Conservation (phyloP, 2,888 invertebrate species). For the Ernsta delagoae region DNA sequence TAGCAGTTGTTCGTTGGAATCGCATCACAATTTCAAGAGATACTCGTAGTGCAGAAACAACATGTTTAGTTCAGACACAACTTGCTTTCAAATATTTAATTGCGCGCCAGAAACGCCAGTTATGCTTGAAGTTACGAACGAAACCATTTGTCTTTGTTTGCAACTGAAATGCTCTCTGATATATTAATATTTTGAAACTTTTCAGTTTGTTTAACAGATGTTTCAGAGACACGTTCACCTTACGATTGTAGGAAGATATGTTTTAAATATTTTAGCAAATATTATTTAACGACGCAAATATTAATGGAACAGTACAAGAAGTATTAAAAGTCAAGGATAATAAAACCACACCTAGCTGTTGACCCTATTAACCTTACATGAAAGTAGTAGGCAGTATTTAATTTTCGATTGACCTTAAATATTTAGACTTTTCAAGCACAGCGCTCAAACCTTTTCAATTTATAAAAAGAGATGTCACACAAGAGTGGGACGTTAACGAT, state of each 20-base stretch:
- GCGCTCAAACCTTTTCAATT: too few relatives aligned
- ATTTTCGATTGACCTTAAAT: too few relatives aligned
- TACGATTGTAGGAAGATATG: not conserved
- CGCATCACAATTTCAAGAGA: not conserved
- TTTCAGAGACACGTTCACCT: not conserved
- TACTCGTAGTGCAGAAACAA: conserved; percentile 28
- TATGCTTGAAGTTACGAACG: conserved; percentile 15
- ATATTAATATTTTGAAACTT: conserved; percentile 32
- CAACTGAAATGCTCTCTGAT: conserved; percentile 23
- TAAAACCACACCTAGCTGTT: too few relatives aligned
- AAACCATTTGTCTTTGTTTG: conserved; percentile 31
- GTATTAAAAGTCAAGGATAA: too few relatives aligned
- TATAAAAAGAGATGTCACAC: too few relatives aligned
- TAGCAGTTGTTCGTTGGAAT: not conserved
- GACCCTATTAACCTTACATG: too few relatives aligned
- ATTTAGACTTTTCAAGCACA: too few relatives aligned
- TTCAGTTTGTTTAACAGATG: conserved; percentile 5
- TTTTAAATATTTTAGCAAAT: too few relatives aligned
- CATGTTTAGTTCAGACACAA: conserved; percentile 23
- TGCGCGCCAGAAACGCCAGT: conserved; percentile 9
- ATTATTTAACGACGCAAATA: too few relatives aligned
- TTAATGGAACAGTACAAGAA: too few relatives aligned
- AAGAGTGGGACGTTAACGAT: too few relatives aligned
- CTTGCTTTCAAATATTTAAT: conserved; percentile 28
- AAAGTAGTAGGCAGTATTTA: too few relatives aligned